These are phyloP conservation scores for Tinea pellionella DNA, from an alignment of 2,888 invertebrate species.

Conservation along the genomic window DNA sequence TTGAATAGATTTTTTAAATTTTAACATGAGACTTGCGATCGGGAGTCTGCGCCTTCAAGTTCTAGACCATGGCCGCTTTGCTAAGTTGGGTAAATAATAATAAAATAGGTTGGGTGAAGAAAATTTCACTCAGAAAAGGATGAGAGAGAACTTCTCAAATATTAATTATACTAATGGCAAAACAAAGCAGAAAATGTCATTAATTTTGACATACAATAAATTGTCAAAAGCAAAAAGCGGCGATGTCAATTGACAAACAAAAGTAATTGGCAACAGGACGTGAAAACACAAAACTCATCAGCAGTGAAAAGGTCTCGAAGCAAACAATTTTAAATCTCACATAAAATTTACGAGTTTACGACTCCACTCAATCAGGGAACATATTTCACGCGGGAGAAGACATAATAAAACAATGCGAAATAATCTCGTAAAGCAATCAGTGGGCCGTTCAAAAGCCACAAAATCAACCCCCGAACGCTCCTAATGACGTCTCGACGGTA, in stretches of 20 bases:
- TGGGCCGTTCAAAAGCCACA: constrained; percentile 17
- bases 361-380: constrained; percentile 1
- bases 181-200: background rate
- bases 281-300: background rate
- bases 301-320: background rate
- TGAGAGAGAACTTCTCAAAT: background rate
- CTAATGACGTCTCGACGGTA: constrained; percentile 17
- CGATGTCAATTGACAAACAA: no score
- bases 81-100: no score
- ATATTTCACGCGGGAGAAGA: constrained; percentile 15
- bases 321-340: constrained; percentile 10
- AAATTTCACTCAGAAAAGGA: no score
- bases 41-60: no score
- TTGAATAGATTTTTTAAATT: no score
- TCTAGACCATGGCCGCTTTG: no score
- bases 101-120: no score
- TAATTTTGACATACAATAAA: background rate
- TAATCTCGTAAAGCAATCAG: constrained; percentile 17
- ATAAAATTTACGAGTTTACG: constrained; percentile 10
- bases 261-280: no score
- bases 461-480: constrained; percentile 16
- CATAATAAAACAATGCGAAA: constrained; percentile 16
- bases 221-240: background rate
- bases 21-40: no score
- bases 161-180: background rate